phyloP scores from a whole-genome alignment of 37 sponge, comb jelly and placozoan species.

The Chondrilla cf. caribensis region DNA sequence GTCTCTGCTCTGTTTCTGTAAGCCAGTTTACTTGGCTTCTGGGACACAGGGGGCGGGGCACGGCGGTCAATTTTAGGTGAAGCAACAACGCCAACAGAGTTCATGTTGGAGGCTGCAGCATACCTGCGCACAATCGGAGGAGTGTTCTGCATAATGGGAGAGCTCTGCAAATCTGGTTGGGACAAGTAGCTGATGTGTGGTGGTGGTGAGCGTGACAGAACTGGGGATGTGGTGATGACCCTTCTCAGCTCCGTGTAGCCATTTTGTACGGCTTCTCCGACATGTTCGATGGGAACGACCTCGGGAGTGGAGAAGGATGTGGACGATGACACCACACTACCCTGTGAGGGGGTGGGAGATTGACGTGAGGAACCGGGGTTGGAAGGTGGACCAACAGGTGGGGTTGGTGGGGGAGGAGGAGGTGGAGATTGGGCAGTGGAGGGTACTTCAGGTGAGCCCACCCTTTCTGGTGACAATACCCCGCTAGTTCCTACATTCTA shows the following conservation, averaged over 20 bases:
- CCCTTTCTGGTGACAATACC: too few relatives aligned
- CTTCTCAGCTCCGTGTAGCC: neutral
- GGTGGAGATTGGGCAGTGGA: neutral
- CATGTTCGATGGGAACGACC: neutral
- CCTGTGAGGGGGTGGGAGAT: neutral
- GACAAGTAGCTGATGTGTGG: neutral
- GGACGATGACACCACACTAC: neutral
- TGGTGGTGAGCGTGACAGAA: neutral
- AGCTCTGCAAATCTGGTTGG: neutral
- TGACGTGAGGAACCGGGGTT: neutral
- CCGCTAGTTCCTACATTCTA: too few relatives aligned
- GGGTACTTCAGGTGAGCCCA: too few relatives aligned
- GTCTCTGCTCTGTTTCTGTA: neutral
- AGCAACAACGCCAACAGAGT: neutral
- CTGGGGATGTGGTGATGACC: neutral
- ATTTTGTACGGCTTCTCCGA: neutral
- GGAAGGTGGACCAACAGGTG: neutral
- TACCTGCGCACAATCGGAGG: neutral
- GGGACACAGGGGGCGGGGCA: neutral
- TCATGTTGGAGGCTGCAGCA: neutral
- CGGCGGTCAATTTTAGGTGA: neutral
- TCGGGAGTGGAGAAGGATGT: neutral
- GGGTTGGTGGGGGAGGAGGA: neutral
- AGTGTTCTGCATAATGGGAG: neutral
- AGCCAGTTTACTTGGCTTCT: conserved; percentile 1